Base-by-base conservation (phyloP, 2,888 invertebrate genomes). In the Diploptera punctata region DNA sequence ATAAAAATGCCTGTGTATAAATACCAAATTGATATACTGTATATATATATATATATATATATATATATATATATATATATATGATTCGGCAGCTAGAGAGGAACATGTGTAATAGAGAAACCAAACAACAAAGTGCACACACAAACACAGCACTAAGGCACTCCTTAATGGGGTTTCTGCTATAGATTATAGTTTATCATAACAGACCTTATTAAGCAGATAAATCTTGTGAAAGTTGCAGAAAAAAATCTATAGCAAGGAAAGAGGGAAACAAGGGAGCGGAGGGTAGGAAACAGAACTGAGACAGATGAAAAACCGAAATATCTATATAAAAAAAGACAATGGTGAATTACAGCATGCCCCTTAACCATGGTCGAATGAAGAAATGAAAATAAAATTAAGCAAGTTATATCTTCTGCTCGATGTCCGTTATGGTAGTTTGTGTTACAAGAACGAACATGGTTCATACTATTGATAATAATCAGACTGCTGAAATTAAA, bases 151-250 rank as follows among this genome's bases (percentile, higher is more conserved):
- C n/a, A 9, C 16, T 9, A 26, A 16, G 26, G 44, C 47, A 21
- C 18, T 65, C 44, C 65, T 65, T 65, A 65, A 65, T 65, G 65
- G 65, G 65, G 44, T 65, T 61, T 65, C 65, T 65, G 69, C 72
- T 72, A 72, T 68, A 72, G 69, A 72, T 72, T 72, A 72, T 65
- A 68, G 72, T 72, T 72, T 72, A 72, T 72, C 72, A 72, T 72
- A 62, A 7, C 31, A 38, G 44, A 68, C 54, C 72, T 72, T 72
- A 72, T 72, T 72, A 65, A 33, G 69, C 68, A 62, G 67, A 72
- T 72, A 72, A 65, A 72, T 72, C 72, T 69, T 69, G 18, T 9
- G 65, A 65, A 43, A 69, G 69, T 60, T 44, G 52, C 38, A 54
- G 69, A 54, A 60, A 69, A 67, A 69, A 60, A 29, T 29, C 1